Conservation (phyloP, 2,888 invertebrate genomes). For the Apamea epomidion region DNA sequence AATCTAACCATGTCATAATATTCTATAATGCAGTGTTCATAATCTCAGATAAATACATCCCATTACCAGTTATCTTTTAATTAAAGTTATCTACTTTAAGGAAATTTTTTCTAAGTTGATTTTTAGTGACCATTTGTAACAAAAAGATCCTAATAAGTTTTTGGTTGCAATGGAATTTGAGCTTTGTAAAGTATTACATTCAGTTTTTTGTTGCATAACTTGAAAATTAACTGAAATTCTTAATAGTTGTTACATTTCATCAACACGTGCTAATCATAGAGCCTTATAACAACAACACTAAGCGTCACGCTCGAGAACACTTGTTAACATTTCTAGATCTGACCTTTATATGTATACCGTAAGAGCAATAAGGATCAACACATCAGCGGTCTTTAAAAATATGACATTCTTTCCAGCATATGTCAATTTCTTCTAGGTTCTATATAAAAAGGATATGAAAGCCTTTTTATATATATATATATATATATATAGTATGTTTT, state of each 20-base stretch:
- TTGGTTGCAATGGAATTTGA: too few species aligned
- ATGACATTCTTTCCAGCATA: not conserved
- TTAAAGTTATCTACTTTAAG: too few species aligned
- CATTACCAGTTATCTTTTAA: too few species aligned
- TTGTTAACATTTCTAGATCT: not conserved
- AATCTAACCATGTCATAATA: not conserved
- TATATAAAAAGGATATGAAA: conserved; percentile 7
- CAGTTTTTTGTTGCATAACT: too few species aligned
- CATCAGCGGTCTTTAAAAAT: not conserved
- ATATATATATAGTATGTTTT: not conserved
- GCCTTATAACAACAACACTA: too few species aligned
- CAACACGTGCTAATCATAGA: not conserved
- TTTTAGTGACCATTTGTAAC: too few species aligned
- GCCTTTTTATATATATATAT: not conserved
- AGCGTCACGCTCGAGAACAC: not conserved
- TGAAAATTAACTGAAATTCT: too few species aligned
- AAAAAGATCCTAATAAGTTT: too few species aligned
- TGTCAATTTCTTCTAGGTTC: conserved; percentile 10
- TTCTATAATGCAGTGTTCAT: not conserved
- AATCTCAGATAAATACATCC: too few species aligned
- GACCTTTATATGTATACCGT: conserved; percentile 1
- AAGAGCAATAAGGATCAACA: not conserved
- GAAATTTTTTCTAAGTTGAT: too few species aligned
- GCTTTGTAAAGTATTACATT: too few species aligned
- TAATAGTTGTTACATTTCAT: not conserved